Conservation (phyloP, 1,140 invertebrate genomes). For the Ostrea denselamellosa region DNA sequence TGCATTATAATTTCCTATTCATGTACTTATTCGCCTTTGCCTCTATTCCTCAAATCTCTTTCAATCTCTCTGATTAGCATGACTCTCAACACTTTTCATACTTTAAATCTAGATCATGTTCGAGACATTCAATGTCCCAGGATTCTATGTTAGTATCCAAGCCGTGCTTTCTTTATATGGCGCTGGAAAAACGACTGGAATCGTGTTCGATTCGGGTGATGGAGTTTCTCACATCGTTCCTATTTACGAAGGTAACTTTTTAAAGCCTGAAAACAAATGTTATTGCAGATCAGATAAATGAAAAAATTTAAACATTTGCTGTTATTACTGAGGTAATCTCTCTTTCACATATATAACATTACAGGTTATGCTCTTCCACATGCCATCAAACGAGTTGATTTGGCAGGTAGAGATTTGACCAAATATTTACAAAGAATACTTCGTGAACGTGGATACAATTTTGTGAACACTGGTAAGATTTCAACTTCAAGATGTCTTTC, state of each 20-base stretch:
- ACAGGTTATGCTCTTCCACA: conserved; percentile 84
- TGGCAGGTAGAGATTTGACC: conserved; percentile 95
- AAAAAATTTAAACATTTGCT: not conserved
- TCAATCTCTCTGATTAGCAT: no score
- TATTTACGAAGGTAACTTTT: conserved; percentile 86
- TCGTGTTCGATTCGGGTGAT: conserved; percentile 94
- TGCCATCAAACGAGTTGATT: conserved; percentile 92
- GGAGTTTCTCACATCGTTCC: conserved; percentile 96
- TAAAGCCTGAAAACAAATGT: not conserved
- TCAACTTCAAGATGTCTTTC: not conserved
- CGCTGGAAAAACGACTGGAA: conserved; percentile 95
- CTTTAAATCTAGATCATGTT: conserved; percentile 78
- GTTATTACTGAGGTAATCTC: not conserved
- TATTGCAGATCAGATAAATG: not conserved
- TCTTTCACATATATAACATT: not conserved
- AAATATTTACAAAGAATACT: conserved; percentile 97
- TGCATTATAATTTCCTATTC: not conserved
- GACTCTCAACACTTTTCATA: no score
- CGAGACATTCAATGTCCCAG: conserved; percentile 90
- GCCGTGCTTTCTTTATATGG: conserved; percentile 94
- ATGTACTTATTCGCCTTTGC: no score
- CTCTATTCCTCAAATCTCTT: no score
- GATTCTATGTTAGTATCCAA: conserved; percentile 95
- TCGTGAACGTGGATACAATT: conserved; percentile 96
- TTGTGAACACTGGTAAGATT: conserved; percentile 87